Evolutionary conservation across 2,797 vertebrate genomes (phyloP).

Genomic region (Pelobates cultripes): DNA sequence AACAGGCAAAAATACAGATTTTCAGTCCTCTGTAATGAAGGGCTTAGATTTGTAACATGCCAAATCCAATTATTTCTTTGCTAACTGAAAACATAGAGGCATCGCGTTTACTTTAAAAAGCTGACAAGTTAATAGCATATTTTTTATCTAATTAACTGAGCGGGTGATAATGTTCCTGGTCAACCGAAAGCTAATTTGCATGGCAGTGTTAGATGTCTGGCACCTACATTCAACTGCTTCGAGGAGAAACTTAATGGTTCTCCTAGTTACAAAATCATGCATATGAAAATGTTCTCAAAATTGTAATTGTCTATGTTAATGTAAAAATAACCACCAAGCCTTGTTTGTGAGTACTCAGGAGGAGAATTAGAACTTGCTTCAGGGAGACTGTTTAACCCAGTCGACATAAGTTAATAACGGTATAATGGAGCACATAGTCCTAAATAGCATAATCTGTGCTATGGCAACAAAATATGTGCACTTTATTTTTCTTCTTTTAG

Average conservation of each 20-base stretch:
- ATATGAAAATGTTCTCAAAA: background rate
- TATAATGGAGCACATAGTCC: background rate
- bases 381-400: background rate
- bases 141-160: constrained; percentile 43
- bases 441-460: too few species aligned
- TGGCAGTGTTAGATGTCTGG: constrained; percentile 22
- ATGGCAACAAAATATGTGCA: too few species aligned
- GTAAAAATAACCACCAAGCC: constrained; percentile 1
- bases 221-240: background rate
- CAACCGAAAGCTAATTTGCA: constrained; percentile 22
- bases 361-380: background rate
- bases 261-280: constrained; percentile 3
- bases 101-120: constrained; percentile 35
- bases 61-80: constrained; percentile 48
- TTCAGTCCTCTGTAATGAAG: constrained; percentile 25
- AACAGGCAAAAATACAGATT: constrained; percentile 32
- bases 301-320: constrained; percentile 11
- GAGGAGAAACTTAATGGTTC: constrained; percentile 8
- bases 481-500: too few species aligned
- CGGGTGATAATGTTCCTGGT: constrained; percentile 34
- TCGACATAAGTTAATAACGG: background rate
- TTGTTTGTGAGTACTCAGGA: background rate
- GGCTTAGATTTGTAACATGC: constrained; percentile 21
- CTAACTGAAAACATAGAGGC: constrained; percentile 39
- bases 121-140: constrained; percentile 34